These are phyloP conservation scores for Pseudomyrmex cubaensis DNA, from an alignment of 1,140 invertebrate genomes.

Conservation along the genomic window DNA sequence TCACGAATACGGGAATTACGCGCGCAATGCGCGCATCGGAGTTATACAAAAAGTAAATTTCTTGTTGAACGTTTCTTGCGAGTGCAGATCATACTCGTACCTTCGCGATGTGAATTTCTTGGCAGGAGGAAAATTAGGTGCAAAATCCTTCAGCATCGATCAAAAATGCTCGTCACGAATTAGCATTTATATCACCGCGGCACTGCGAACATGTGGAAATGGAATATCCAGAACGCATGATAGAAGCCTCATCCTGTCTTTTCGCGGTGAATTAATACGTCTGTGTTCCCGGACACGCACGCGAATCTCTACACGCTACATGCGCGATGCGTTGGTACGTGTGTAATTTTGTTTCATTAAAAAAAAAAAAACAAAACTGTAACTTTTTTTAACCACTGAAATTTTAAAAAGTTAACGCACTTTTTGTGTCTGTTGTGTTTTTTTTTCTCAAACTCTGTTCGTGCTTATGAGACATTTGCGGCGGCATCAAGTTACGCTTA, in stretches of 20 bases:
- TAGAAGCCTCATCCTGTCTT: constrained; percentile 59
- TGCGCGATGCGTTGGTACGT: constrained; percentile 26
- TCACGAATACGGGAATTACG: background rate
- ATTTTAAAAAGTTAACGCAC: background rate
- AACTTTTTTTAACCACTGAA: background rate
- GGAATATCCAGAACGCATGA: constrained; percentile 72
- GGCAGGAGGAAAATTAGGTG: constrained; percentile 76
- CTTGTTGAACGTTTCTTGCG: constrained; percentile 36
- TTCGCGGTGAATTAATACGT: constrained; percentile 67
- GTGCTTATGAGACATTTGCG: too few relatives aligned
- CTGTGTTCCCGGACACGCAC: constrained; percentile 4
- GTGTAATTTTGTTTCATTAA: constrained; percentile 8
- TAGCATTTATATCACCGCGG: constrained; percentile 78
- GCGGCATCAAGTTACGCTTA: background rate
- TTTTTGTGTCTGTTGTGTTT: background rate
- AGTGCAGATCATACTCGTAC: constrained; percentile 61
- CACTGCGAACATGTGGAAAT: constrained; percentile 71
- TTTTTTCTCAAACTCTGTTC: background rate
- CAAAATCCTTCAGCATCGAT: constrained; percentile 70
- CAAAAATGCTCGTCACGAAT: constrained; percentile 76
- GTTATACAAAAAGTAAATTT: constrained; percentile 57
- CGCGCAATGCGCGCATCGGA: constrained; percentile 54
- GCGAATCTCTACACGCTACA: constrained; percentile 12
- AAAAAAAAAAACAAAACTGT: background rate
- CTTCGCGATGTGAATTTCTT: constrained; percentile 60